Conservation (phyloP, 2,797 vertebrate genomes). For the Fistularia commersonii region DNA sequence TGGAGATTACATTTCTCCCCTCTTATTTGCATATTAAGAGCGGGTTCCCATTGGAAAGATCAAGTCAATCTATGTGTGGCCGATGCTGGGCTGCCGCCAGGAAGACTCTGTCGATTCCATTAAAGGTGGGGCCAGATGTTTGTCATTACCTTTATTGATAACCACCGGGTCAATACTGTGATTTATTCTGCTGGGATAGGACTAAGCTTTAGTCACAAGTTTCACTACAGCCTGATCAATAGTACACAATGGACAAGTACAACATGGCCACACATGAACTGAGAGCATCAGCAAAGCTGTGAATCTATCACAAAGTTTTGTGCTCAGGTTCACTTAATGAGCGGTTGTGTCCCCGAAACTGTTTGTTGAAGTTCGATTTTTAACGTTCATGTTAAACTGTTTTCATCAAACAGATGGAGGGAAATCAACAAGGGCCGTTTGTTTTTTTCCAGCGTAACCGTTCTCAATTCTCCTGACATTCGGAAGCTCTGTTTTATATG, state of each 20-base stretch:
- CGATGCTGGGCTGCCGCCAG: constrained; percentile 60
- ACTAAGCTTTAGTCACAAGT: constrained; percentile 82
- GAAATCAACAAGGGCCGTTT: too few relatives aligned
- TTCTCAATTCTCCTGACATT: too few relatives aligned
- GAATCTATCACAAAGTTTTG: constrained; percentile 53
- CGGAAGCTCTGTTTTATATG: too few relatives aligned
- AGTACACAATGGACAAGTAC: constrained; percentile 77
- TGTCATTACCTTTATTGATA: constrained; percentile 85
- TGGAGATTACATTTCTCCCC: constrained; percentile 50
- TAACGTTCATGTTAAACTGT: too few relatives aligned
- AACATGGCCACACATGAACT: constrained; percentile 67
- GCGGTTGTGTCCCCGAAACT: constrained; percentile 5
- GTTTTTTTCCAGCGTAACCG: too few relatives aligned
- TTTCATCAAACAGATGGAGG: too few relatives aligned
- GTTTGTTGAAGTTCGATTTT: neutral
- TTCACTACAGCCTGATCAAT: constrained; percentile 75
- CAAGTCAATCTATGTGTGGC: constrained; percentile 75
- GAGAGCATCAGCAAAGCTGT: constrained; percentile 59
- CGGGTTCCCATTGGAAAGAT: constrained; percentile 72
- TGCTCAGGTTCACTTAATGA: constrained; percentile 29
- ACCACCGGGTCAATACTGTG: constrained; percentile 78
- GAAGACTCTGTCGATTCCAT: constrained; percentile 77
- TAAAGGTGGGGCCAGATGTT: constrained; percentile 82
- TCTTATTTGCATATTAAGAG: constrained; percentile 69
- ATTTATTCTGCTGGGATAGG: constrained; percentile 79